Evolutionary conservation across 2,888 invertebrate species (phyloP).

Genomic region (Germaria angustata): DNA sequence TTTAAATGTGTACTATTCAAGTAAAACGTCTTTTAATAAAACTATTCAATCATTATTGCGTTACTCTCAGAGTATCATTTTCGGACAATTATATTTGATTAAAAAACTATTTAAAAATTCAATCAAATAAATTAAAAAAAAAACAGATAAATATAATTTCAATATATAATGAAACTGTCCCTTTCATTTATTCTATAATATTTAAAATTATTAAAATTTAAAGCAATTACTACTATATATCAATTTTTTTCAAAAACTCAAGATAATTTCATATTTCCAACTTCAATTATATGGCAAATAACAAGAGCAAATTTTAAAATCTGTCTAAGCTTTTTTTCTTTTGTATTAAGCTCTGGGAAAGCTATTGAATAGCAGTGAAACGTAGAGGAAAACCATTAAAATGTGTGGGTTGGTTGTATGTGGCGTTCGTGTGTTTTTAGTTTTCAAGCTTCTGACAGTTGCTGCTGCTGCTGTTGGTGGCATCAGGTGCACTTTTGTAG

Average conservation of each 20-base stretch:
- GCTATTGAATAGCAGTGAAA: slow-evolving; percentile 38
- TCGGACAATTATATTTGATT: too few species aligned
- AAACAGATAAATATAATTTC: too few species aligned
- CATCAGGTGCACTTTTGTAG: slow-evolving; percentile 66
- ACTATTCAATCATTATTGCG: too few species aligned
- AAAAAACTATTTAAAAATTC: too few species aligned
- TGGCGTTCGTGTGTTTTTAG: neutral
- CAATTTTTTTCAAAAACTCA: neutral
- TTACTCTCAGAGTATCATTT: too few species aligned
- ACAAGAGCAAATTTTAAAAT: neutral
- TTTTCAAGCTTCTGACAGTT: slow-evolving; percentile 48
- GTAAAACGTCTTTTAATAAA: too few species aligned
- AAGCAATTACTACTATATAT: neutral
- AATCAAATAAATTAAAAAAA: too few species aligned
- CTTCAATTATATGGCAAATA: slow-evolving; percentile 27
- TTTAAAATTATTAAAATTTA: neutral
- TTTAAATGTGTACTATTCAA: too few species aligned
- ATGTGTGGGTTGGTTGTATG: slow-evolving; percentile 47
- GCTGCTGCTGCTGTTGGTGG: slow-evolving; percentile 32
- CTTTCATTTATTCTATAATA: neutral
- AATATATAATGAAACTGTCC: too few species aligned
- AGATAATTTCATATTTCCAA: slow-evolving; percentile 31
- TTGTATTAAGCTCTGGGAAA: slow-evolving; percentile 42
- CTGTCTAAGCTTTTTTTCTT: neutral
- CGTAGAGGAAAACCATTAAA: neutral